Percentiles rank a stretch among this genome's conserved stretches.
Conservation (phyloP, 2,113 vertebrate genomes). For the Triplophysa tibetana region DNA sequence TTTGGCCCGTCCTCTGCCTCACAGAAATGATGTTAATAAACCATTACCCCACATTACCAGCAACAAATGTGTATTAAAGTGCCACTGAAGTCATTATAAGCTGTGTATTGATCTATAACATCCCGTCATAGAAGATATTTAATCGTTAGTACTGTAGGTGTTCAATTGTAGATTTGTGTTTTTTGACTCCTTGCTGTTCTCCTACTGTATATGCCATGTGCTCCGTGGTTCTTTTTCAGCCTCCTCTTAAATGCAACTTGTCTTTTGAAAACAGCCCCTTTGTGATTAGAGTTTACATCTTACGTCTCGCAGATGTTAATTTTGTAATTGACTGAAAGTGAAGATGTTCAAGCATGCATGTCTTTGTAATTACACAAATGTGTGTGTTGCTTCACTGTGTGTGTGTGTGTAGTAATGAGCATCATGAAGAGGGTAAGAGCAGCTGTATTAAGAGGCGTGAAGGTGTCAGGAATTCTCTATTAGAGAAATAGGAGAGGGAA, state of each 20-base stretch:
- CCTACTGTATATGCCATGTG: too few relatives aligned
- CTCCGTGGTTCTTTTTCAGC: too few relatives aligned
- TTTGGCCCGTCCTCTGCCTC: not conserved
- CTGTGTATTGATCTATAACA: not conserved
- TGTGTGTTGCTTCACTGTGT: not conserved
- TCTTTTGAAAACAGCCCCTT: not conserved
- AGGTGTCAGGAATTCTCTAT: slow-evolving; percentile 40
- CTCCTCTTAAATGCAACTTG: too few relatives aligned
- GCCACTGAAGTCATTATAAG: not conserved
- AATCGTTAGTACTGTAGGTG: too few relatives aligned
- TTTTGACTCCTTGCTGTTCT: too few relatives aligned
- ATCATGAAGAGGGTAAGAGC: slow-evolving; percentile 30
- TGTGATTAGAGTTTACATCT: not conserved
- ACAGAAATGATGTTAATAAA: slow-evolving; percentile 16
- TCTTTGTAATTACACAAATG: not conserved
- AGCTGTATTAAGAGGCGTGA: slow-evolving; percentile 37
- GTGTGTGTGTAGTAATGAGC: slow-evolving; percentile 29
- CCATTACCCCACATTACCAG: not conserved
- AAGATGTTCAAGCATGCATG: not conserved
- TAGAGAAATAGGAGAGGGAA: slow-evolving; percentile 23
- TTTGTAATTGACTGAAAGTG: not conserved
- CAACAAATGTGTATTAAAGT: slow-evolving; percentile 1
- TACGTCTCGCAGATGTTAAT: not conserved
- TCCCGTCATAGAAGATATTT: too few relatives aligned
- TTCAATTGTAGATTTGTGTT: too few relatives aligned